phyloP scores from a whole-genome alignment of 2,113 vertebrate genomes.

The Petrocephalus microphthalmus region DNA sequence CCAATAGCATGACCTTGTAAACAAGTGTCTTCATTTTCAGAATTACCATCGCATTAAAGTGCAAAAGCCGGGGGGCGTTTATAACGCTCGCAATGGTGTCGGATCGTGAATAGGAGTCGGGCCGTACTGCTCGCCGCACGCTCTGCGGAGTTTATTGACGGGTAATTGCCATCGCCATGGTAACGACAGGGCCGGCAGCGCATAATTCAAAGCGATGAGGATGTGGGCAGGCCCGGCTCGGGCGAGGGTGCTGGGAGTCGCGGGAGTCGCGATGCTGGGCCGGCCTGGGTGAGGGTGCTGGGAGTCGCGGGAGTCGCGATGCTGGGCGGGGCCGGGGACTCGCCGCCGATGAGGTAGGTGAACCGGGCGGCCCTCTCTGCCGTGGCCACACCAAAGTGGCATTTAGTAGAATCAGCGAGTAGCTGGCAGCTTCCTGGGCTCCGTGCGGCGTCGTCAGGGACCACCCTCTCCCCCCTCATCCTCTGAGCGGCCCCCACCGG shows the following conservation, averaged over 20 bases:
- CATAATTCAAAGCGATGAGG: background rate
- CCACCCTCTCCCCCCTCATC: conserved; percentile 23
- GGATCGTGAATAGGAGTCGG: background rate
- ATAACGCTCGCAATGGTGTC: background rate
- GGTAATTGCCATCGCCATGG: background rate
- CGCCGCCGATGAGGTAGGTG: background rate
- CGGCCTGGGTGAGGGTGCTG: background rate
- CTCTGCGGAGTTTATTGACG: background rate
- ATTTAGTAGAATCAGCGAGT: conserved; percentile 49
- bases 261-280: background rate
- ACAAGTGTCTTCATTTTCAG: background rate
- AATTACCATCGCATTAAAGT: background rate
- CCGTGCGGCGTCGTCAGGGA: conserved; percentile 37
- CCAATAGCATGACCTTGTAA: background rate
- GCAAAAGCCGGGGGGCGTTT: background rate
- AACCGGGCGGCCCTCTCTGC: background rate
- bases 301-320: background rate
- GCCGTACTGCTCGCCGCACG: background rate
- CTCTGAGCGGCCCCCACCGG: background rate
- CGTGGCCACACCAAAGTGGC: conserved; percentile 30
- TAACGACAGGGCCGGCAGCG: background rate
- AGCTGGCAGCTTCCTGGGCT: conserved; percentile 24
- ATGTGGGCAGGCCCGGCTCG: background rate
- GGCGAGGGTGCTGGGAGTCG: background rate
- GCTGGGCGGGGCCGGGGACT: background rate